A percentile compares a stretch with the other conserved stretches of the same genome.
Conservation (phyloP, 1,140 invertebrate species). For the Coelopa frigida region DNA sequence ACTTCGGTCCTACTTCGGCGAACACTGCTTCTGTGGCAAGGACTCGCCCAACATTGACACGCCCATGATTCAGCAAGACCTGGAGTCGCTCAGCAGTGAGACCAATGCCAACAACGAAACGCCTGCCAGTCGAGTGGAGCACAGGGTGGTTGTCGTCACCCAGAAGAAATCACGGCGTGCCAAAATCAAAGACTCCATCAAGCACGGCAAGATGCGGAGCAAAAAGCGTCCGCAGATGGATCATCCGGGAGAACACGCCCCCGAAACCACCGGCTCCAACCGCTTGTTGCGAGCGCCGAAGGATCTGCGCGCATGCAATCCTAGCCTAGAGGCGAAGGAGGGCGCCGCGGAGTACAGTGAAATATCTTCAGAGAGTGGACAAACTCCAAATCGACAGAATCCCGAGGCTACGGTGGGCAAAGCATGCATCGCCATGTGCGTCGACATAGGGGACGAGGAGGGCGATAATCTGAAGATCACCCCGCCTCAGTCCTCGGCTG, state of each 20-base stretch:
- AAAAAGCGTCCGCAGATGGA: conserved; percentile 10
- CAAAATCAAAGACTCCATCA: conserved; percentile 43
- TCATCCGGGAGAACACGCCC: conserved; percentile 28
- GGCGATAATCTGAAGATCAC: conserved; percentile 33
- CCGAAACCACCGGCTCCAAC: not conserved
- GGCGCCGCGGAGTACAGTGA: conserved; percentile 22
- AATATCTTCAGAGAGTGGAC: conserved; percentile 36
- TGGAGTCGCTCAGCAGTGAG: conserved; percentile 73
- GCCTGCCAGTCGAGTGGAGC: conserved; percentile 4
- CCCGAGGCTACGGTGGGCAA: conserved; percentile 31
- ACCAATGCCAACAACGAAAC: conserved; percentile 58
- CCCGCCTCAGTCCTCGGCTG: conserved; percentile 30
- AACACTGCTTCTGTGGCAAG: conserved; percentile 38
- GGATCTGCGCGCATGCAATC: conserved; percentile 28
- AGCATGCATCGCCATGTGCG: conserved; percentile 31
- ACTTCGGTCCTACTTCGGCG: conserved; percentile 3
- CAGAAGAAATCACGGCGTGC: conserved; percentile 46
- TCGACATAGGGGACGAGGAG: conserved; percentile 20
- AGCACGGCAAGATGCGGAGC: conserved; percentile 36
- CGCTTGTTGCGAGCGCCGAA: conserved; percentile 17
- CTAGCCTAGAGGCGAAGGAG: too few species aligned
- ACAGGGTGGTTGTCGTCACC: conserved; percentile 22
- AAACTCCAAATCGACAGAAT: not conserved
- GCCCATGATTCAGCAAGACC: conserved; percentile 40
- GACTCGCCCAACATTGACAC: conserved; percentile 40